These are phyloP conservation scores for Eurois occulta DNA, from an alignment of 2,888 invertebrate species.

Conservation along the genomic window DNA sequence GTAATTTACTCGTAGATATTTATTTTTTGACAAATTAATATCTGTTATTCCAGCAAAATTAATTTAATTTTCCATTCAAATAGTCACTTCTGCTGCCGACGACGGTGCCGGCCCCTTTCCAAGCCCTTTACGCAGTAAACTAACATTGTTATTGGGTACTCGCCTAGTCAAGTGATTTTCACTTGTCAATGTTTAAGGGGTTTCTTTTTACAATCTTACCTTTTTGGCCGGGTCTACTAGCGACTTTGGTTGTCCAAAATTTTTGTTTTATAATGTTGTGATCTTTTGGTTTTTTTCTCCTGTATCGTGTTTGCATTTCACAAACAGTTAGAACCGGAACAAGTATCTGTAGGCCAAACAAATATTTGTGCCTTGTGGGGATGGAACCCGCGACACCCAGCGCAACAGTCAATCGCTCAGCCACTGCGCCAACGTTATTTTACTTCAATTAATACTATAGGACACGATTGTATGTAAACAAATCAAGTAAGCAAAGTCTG, in stretches of 20 bases:
- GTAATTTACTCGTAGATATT: no score
- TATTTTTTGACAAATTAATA: not conserved
- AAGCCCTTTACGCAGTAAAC: slow-evolving; percentile 25
- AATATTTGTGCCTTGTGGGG: not conserved
- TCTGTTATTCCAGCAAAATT: not conserved
- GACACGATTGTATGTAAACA: no score
- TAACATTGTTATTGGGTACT: slow-evolving; percentile 31
- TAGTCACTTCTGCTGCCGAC: slow-evolving; percentile 4
- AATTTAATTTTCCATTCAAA: slow-evolving; percentile 22
- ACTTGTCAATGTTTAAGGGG: slow-evolving; percentile 25
- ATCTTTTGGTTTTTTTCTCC: not conserved
- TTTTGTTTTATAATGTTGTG: not conserved
- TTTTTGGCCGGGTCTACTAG: slow-evolving; percentile 8
- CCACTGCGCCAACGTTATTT: not conserved
- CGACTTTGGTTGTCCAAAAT: not conserved
- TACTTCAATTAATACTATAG: no score
- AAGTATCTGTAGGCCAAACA: not conserved
- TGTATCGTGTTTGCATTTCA: not conserved
- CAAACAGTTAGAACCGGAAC: not conserved
- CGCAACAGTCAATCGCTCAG: not conserved
- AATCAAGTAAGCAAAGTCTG: no score
- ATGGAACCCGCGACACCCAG: not conserved
- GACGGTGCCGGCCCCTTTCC: not conserved
- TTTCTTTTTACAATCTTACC: slow-evolving; percentile 30
- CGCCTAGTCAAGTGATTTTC: slow-evolving; percentile 36